Conservation (phyloP, 2,797 vertebrate genomes). For the Clarias laeviceps region DNA sequence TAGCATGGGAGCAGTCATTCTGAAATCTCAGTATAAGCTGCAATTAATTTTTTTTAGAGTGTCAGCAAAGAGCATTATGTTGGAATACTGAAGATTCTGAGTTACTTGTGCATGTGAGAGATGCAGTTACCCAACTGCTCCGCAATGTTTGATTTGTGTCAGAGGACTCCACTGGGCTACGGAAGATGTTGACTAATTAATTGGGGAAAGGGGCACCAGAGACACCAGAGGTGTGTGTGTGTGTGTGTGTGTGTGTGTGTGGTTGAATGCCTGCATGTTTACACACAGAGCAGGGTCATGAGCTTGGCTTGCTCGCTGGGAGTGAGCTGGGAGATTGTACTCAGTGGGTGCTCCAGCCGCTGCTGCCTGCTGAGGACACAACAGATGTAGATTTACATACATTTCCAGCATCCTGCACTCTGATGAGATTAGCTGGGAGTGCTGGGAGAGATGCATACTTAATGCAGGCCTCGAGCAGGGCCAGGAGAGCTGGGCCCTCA, state of each 20-base stretch:
- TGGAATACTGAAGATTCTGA: neutral
- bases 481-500: constrained; percentile 55
- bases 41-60: neutral
- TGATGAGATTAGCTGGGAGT: constrained; percentile 59
- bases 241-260: constrained; percentile 39
- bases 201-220: constrained; percentile 47
- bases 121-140: constrained; percentile 27
- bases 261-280: constrained; percentile 37
- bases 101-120: constrained; percentile 30
- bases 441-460: constrained; percentile 53
- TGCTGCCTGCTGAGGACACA: constrained; percentile 54
- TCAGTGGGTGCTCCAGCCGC: constrained; percentile 54
- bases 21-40: constrained; percentile 18
- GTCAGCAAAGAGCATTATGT: constrained; percentile 16
- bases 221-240: constrained; percentile 34
- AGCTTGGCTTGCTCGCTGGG: constrained; percentile 44
- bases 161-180: constrained; percentile 44
- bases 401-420: constrained; percentile 55
- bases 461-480: constrained; percentile 56
- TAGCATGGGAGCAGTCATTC: neutral
- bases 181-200: constrained; percentile 50
- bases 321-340: constrained; percentile 45
- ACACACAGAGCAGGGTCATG: constrained; percentile 49
- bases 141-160: constrained; percentile 40
- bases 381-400: constrained; percentile 64